A percentile compares a stretch with the other conserved stretches of the same genome.
Evolutionary conservation across 2,888 invertebrate genomes (phyloP).

Genomic region (Stenoptilia bipunctidactyla): DNA sequence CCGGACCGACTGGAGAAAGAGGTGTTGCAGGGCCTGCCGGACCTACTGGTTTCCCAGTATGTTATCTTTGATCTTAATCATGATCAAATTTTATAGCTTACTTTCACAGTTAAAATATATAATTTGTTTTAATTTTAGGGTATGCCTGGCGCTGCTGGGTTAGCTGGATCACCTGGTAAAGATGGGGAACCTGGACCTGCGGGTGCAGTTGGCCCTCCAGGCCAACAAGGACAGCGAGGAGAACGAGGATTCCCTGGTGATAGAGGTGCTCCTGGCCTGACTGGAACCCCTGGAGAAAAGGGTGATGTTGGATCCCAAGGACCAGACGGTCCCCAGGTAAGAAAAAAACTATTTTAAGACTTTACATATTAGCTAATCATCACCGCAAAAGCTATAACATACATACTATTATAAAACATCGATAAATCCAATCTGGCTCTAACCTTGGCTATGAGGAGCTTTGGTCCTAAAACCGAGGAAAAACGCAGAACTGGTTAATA

Average conservation of each 20-base stretch:
- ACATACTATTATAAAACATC: too few species aligned
- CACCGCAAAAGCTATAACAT: too few species aligned
- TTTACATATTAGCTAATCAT: too few species aligned
- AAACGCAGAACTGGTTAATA: too few species aligned
- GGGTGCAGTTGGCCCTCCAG: constrained; percentile 74
- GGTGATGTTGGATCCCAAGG: constrained; percentile 78
- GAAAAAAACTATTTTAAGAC: neutral
- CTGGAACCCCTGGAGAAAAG: constrained; percentile 75
- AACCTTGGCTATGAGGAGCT: too few species aligned
- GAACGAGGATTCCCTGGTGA: constrained; percentile 82
- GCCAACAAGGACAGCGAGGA: constrained; percentile 74
- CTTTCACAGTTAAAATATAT: neutral
- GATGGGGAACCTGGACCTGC: constrained; percentile 82
- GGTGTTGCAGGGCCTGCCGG: constrained; percentile 84
- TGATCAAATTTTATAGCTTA: constrained; percentile 1
- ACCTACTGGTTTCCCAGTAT: constrained; percentile 84
- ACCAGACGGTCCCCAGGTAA: constrained; percentile 76
- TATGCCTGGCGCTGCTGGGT: constrained; percentile 80
- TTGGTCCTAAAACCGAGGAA: too few species aligned
- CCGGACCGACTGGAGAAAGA: constrained; percentile 80
- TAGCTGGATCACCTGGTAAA: constrained; percentile 82
- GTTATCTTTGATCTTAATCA: constrained; percentile 7
- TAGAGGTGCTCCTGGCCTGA: constrained; percentile 76
- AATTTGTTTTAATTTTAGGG: constrained; percentile 51
- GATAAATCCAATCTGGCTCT: too few species aligned